Evolutionary conservation across 2,797 vertebrate species (phyloP).

Genomic region (Poeciliopsis presidionis): DNA sequence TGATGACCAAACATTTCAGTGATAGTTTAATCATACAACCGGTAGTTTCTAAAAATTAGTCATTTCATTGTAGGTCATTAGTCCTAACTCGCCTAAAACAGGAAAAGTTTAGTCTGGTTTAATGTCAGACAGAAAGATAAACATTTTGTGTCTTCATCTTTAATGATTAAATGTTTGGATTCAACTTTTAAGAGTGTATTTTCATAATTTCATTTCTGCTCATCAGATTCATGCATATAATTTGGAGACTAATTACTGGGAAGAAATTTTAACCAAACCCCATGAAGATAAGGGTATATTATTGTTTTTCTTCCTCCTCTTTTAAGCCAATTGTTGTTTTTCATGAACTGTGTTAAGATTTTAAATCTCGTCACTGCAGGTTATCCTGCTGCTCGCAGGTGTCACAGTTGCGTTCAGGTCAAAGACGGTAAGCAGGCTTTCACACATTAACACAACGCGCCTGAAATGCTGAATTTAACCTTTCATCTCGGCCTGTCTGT

Average conservation of each 20-base stretch:
- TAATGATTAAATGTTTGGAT: not conserved
- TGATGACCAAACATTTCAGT: not conserved
- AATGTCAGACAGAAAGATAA: not conserved
- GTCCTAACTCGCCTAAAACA: not conserved
- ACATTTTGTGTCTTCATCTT: not conserved
- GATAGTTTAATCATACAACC: not conserved
- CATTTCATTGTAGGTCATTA: not conserved
- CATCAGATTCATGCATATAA: slow-evolving; percentile 95
- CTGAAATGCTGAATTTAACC: not conserved
- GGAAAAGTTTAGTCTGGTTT: not conserved
- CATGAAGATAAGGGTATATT: slow-evolving; percentile 91
- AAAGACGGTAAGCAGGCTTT: slow-evolving; percentile 85
- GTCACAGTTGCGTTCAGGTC: slow-evolving; percentile 97
- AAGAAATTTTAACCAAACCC: slow-evolving; percentile 92
- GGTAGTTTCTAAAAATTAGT: not conserved
- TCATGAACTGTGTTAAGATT: not conserved
- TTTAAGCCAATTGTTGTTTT: not conserved
- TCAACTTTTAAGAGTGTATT: not conserved
- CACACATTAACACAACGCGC: not conserved
- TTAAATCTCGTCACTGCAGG: slow-evolving; percentile 75
- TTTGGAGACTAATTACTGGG: slow-evolving; percentile 97
- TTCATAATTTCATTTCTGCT: slow-evolving; percentile 24
- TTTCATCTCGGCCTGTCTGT: not conserved
- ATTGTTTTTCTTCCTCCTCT: not conserved
- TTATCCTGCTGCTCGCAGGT: slow-evolving; percentile 93